These are phyloP conservation scores for Peromyscus californicus DNA, from an alignment of 2,113 vertebrate species.

Conservation along the genomic window DNA sequence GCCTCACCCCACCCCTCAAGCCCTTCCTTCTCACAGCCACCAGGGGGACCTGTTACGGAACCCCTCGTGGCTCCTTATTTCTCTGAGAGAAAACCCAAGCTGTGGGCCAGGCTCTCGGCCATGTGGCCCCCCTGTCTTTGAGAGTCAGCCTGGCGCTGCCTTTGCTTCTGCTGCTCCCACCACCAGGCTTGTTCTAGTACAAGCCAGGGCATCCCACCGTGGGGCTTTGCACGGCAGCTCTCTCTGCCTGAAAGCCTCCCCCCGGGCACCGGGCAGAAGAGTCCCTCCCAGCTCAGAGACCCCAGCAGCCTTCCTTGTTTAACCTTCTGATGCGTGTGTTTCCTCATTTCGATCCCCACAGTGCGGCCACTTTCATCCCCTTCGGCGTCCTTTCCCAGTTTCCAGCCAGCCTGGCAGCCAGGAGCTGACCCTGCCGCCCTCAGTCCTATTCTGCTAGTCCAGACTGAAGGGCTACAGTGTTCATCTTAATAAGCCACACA, in stretches of 20 bases:
- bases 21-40: neutral
- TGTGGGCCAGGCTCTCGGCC: neutral
- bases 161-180: neutral
- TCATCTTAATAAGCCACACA: neutral
- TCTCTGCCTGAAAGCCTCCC: neutral
- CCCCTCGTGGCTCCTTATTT: neutral
- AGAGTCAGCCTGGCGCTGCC: too few species aligned
- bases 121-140: neutral
- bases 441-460: neutral
- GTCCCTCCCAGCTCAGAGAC: neutral
- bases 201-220: neutral
- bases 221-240: neutral
- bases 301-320: neutral
- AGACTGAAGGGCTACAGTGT: neutral
- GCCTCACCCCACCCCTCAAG: neutral
- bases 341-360: neutral
- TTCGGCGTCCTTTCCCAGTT: neutral
- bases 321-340: neutral
- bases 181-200: neutral
- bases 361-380: too few species aligned
- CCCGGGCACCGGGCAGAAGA: neutral
- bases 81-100: neutral
- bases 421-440: rapidly evolving
- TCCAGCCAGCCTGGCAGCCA: neutral
- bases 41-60: neutral